Conservation (phyloP, 2,113 vertebrate species). For the Hystrix cristata region DNA sequence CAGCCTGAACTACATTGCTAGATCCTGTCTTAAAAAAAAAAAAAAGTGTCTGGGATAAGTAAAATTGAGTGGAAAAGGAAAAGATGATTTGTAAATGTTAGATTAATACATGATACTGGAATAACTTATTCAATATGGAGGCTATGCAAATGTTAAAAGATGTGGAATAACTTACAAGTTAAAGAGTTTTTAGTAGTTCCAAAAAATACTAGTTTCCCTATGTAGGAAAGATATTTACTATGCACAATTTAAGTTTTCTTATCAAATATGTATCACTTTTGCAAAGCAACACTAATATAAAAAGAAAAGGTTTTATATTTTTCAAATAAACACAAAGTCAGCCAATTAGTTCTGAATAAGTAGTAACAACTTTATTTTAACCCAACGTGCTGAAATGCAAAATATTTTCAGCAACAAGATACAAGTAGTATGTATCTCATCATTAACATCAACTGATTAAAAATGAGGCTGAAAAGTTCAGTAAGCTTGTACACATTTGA, state of each 20-base stretch:
- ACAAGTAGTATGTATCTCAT: slow-evolving; percentile 91
- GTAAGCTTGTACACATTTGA: slow-evolving; percentile 87
- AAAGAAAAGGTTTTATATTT: slow-evolving; percentile 22
- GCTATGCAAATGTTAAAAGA: neutral
- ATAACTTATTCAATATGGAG: slow-evolving; percentile 7
- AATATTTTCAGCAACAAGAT: slow-evolving; percentile 93
- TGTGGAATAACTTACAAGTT: neutral
- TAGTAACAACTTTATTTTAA: slow-evolving; percentile 93
- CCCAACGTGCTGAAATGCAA: slow-evolving; percentile 90
- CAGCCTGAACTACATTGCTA: too few relatives aligned
- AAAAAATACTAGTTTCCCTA: neutral
- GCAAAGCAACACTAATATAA: slow-evolving; percentile 11
- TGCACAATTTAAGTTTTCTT: slow-evolving; percentile 31
- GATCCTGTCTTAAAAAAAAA: too few relatives aligned
- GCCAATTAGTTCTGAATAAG: slow-evolving; percentile 86
- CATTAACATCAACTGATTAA: slow-evolving; percentile 90
- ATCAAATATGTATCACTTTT: neutral
- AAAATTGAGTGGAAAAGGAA: neutral
- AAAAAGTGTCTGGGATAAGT: neutral
- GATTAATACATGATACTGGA: neutral
- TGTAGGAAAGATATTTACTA: slow-evolving; percentile 18
- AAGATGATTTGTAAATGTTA: neutral
- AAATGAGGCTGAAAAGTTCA: slow-evolving; percentile 89
- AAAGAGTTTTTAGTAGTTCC: slow-evolving; percentile 26
- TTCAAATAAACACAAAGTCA: slow-evolving; percentile 81